phyloP scores from a whole-genome alignment of 2,888 invertebrate genomes.

The Cryptocephalus moraei region DNA sequence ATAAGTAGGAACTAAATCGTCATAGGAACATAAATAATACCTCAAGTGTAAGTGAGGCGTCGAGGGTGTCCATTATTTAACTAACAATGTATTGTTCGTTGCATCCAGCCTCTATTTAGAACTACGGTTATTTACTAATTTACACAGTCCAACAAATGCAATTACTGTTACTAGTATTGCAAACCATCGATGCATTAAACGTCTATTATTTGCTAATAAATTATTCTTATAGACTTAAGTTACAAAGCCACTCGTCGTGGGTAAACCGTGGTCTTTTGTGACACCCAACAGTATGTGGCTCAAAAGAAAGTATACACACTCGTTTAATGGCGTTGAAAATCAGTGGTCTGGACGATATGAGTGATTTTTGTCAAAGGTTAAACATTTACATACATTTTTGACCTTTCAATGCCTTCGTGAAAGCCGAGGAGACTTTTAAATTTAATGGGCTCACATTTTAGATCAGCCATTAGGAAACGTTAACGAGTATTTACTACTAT shows the following conservation, averaged over 20 bases:
- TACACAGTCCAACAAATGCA: slow-evolving; percentile 38
- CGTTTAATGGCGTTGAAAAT: too few relatives aligned
- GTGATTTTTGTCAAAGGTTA: too few relatives aligned
- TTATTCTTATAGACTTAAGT: slow-evolving; percentile 7
- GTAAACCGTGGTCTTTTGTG: neutral
- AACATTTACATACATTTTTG: too few relatives aligned
- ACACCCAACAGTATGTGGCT: too few relatives aligned
- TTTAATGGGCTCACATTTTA: too few relatives aligned
- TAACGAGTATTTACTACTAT: too few relatives aligned
- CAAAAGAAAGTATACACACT: too few relatives aligned
- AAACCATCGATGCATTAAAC: slow-evolving; percentile 26
- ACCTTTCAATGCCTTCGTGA: too few relatives aligned
- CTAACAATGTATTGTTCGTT: slow-evolving; percentile 29
- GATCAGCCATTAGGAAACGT: too few relatives aligned
- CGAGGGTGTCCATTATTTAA: slow-evolving; percentile 28
- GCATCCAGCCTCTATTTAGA: slow-evolving; percentile 32
- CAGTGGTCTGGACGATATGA: too few relatives aligned
- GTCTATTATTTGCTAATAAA: slow-evolving; percentile 17
- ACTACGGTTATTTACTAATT: slow-evolving; percentile 38
- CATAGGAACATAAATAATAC: slow-evolving; percentile 20
- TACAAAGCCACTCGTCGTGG: neutral
- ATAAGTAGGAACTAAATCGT: neutral
- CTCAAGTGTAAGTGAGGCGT: slow-evolving; percentile 33
- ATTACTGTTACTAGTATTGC: slow-evolving; percentile 35
- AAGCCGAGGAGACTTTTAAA: too few relatives aligned